Evolutionary conservation across 2,888 invertebrate species (phyloP), one percentile per base, ranked within the genome.

Genomic region (Parasteatoda lunata): DNA sequence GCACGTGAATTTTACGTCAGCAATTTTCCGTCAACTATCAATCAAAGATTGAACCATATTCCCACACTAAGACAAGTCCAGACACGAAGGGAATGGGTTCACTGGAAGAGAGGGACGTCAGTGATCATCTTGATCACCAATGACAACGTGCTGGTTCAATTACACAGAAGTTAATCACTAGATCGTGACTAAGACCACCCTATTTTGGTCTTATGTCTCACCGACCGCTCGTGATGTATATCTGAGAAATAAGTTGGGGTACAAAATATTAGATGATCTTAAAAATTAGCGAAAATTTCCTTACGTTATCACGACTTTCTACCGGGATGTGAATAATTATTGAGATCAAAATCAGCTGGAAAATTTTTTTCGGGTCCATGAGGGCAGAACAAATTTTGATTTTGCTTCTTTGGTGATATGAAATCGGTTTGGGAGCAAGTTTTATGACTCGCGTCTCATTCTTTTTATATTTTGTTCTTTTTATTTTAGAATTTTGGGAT

Each of bases 111-210:
- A 13, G 30, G 30, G 4, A 54, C 9, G 54, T 54, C 54, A 13
- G 13, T 11, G 54, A 30, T 54, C 51, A 45, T 69, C 52, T n/a
- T 52, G 15, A 52, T 49, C 65, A 11, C 15, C 52, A 11, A 81
- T 81, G 72, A 81, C 81, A 72, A 70, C 71, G 69, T 65, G 13
- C 52, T 9, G 45, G 52, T 30, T 48, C 81, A 81, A 81, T 81
- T 81, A 81, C 81, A 81, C 73, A 52, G 81, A 75, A 81, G 81
- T 75, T 81, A 81, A 81, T 81, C 81, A 68, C 54, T 75, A 13
- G 54, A 69, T 75, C 81, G 81, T 81, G 81, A 81, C 81, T 54
- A 5, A 2, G 49, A 30, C 68, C 73, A 68, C 81, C 73, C 66
- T n/a, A 69, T 69, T 68, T 77, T n/a, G n/a, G 8, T 51, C 59